A percentile compares a stretch with the other conserved stretches of the same genome.
These are phyloP conservation scores for Sebastes schlegelii DNA, from an alignment of 2,113 vertebrate genomes.

Conservation along the genomic window DNA sequence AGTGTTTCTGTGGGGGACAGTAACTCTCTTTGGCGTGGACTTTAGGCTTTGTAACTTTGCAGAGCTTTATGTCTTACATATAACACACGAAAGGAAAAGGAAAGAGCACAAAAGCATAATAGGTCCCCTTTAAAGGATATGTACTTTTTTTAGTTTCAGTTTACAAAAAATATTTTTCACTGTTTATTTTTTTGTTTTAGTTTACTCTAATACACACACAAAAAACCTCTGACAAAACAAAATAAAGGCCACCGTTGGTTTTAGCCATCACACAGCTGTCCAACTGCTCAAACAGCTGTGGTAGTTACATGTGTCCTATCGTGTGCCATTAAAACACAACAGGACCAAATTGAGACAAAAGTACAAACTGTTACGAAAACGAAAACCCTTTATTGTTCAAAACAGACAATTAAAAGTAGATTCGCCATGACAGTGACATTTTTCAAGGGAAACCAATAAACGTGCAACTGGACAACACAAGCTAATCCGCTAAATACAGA, in stretches of 20 bases:
- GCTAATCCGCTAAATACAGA: slow-evolving; percentile 61
- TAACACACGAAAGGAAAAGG: no score
- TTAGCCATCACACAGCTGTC: background rate
- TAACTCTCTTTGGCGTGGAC: no score
- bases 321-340: background rate
- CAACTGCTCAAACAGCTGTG: background rate
- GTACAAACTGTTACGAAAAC: slow-evolving; percentile 62
- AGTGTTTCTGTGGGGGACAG: no score
- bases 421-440: slow-evolving; percentile 53
- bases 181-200: no score
- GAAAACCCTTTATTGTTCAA: slow-evolving; percentile 77
- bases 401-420: slow-evolving; percentile 62
- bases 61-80: no score
- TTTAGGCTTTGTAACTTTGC: no score
- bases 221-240: background rate
- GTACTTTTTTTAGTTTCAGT: no score
- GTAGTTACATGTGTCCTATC: background rate
- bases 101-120: no score
- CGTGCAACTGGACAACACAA: slow-evolving; percentile 76
- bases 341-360: background rate
- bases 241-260: background rate
- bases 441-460: slow-evolving; percentile 49
- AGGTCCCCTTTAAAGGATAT: no score
- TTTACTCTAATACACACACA: no score
- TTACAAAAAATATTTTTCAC: no score